These are phyloP conservation scores for Podilymbus podiceps DNA, from an alignment of 2,113 vertebrate genomes.

Conservation along the genomic window DNA sequence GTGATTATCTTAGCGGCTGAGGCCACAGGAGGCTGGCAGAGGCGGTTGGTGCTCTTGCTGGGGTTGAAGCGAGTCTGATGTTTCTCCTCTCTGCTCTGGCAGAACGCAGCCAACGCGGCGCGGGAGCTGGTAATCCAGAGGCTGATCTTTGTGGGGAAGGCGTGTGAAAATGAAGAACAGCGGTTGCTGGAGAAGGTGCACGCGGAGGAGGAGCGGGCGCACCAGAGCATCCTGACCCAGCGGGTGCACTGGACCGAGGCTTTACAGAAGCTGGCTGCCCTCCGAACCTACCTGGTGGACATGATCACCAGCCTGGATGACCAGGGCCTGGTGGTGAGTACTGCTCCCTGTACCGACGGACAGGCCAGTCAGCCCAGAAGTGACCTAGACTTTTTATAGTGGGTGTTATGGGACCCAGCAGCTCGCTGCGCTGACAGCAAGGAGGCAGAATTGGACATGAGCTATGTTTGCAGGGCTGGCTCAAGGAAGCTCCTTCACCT, in stretches of 20 bases:
- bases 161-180: conserved; percentile 90
- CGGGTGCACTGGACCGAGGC: conserved; percentile 86
- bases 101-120: conserved; percentile 76
- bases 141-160: conserved; percentile 76
- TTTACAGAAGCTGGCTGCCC: conserved; percentile 76
- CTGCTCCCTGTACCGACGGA: neutral
- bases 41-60: neutral
- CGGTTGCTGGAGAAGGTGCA: conserved; percentile 86
- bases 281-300: conserved; percentile 85
- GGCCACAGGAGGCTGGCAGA: neutral
- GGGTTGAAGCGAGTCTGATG: neutral
- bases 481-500: neutral
- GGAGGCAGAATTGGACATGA: neutral
- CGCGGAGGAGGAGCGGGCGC: conserved; percentile 85
- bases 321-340: conserved; percentile 83
- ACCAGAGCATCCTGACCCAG: conserved; percentile 93
- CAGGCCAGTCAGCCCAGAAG: neutral
- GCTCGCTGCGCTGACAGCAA: neutral
- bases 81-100: neutral
- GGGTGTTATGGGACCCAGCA: neutral
- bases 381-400: neutral
- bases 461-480: neutral
- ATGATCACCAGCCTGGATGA: conserved; percentile 84
- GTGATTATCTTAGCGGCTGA: neutral
- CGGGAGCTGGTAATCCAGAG: conserved; percentile 85